Evolutionary conservation across 2,797 vertebrate species (phyloP), one percentile per base, ranked within the genome.

Genomic region (Apogon talboti): DNA sequence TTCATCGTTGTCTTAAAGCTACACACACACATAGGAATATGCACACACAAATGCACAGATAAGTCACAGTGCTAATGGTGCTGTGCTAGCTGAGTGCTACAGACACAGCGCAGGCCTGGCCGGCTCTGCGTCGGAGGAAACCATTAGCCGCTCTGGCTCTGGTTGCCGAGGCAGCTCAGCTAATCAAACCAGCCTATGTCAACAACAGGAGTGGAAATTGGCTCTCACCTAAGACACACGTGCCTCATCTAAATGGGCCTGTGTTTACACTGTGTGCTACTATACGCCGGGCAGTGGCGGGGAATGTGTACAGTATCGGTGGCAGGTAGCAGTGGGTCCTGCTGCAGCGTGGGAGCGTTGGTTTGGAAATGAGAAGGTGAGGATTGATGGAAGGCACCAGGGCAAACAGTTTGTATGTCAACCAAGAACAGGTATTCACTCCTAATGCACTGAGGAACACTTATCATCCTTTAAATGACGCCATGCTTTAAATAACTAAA

Each of bases 131-230:
- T 47, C 64, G 55, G 67, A 87, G 83, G 77, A 78, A 85, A 74
- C 84, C 87, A 81, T 89, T 86, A 91, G 73, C 77, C 53, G 12
- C 68, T 54, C 60, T 7, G 21, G 59, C 24, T 28, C 24, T 28
- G 24, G 24, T 28, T 59, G 18, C 6, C 15, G 28, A 76, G 68
- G 60, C 75, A 42, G 73, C 71, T 55, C 61, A 11, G 76, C 73
- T 84, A 89, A 87, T 84, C 86, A 86, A 79, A 79, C 57, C 64
- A 8, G 58, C 80, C 68, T 86, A 51, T 76, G 87, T 84, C 85
- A 90, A 89, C 83, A 88, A 15, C 77, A 24, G 70, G 21, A 0
- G 64, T 66, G 52, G 55, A 79, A 85, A 76, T 37, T 56, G 83
- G 71, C 83, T 81, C 78, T 76, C 83, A 66, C 81, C 76, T 65